Conservation (phyloP, 1,140 invertebrate species). For the Lineus longissimus region DNA sequence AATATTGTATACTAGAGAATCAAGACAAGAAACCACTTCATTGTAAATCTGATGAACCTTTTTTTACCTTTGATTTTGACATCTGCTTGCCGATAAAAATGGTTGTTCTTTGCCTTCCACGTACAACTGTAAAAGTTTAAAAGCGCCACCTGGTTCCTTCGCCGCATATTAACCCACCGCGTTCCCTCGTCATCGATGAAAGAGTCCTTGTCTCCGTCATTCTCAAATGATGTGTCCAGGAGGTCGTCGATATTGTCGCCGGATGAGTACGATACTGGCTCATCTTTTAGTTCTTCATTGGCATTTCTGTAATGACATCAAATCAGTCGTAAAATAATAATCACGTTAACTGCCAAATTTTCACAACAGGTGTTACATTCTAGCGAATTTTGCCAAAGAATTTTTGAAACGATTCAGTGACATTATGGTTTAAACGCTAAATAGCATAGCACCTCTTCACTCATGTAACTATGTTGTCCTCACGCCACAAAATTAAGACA, state of each 20-base stretch:
- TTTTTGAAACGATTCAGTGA: too few relatives aligned
- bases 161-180: slow-evolving; percentile 46
- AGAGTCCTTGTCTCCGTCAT: neutral
- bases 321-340: too few relatives aligned
- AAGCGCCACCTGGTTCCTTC: slow-evolving; percentile 49
- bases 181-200: slow-evolving; percentile 52
- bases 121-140: slow-evolving; percentile 57
- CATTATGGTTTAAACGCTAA: too few relatives aligned
- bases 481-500: too few relatives aligned
- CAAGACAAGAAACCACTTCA: neutral
- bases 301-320: slow-evolving; percentile 59
- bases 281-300: slow-evolving; percentile 62
- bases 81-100: slow-evolving; percentile 83
- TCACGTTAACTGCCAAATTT: too few relatives aligned
- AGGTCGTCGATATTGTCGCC: neutral
- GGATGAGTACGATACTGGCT: slow-evolving; percentile 36
- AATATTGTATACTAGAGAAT: too few relatives aligned
- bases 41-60: too few relatives aligned
- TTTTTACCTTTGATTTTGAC: slow-evolving; percentile 68
- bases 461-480: too few relatives aligned
- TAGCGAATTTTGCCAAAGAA: too few relatives aligned
- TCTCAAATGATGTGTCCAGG: neutral
- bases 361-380: too few relatives aligned
- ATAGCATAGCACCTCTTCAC: too few relatives aligned
- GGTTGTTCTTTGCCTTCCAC: slow-evolving; percentile 67